Conservation (phyloP, 2,797 vertebrate genomes). For the Cuniculus paca region DNA sequence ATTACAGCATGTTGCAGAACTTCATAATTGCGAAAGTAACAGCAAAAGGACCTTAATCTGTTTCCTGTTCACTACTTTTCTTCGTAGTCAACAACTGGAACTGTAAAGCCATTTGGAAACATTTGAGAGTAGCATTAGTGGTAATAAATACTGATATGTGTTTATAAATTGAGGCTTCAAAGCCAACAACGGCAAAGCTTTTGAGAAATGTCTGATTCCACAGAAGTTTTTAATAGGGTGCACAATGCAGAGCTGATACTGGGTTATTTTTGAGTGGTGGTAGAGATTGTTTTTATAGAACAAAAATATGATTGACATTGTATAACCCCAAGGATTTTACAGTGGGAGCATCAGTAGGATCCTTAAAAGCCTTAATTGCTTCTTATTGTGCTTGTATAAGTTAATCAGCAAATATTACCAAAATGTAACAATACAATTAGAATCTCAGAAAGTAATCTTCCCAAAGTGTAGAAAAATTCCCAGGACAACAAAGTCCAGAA, state of each 20-base stretch:
- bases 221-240: background rate
- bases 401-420: background rate
- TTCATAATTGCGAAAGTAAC: background rate
- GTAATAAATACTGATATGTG: background rate
- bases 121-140: background rate
- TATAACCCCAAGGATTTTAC: background rate
- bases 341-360: background rate
- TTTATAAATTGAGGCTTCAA: slow-evolving; percentile 31
- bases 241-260: slow-evolving; percentile 35
- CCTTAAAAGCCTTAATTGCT: background rate
- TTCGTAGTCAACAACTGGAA: background rate
- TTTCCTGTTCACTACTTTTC: background rate
- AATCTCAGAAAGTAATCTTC: slow-evolving; percentile 26
- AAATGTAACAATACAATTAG: background rate
- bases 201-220: slow-evolving; percentile 26
- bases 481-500: background rate
- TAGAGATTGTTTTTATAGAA: slow-evolving; percentile 20
- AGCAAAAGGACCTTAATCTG: background rate
- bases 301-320: background rate
- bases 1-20: background rate
- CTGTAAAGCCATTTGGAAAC: slow-evolving; percentile 43
- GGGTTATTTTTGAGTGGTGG: background rate
- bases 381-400: background rate
- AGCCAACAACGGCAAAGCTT: slow-evolving; percentile 22
- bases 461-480: background rate